Conservation (phyloP, 2,888 invertebrate species). For the Ceramica pisi region DNA sequence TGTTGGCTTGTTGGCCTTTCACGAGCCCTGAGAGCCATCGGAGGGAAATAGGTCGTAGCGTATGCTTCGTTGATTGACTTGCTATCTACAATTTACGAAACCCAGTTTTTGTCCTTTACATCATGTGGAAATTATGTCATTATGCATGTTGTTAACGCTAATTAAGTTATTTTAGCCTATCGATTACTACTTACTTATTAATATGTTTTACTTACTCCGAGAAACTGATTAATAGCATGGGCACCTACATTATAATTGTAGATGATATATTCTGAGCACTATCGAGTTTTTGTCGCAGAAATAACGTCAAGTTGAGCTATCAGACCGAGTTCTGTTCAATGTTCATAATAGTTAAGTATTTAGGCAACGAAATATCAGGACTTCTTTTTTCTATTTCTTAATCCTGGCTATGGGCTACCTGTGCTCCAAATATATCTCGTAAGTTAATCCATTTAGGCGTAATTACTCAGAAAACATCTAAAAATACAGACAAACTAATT, state of each 20-base stretch:
- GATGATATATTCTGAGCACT: background rate
- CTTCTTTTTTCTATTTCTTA: too few species aligned
- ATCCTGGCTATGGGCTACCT: too few species aligned
- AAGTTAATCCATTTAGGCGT: too few species aligned
- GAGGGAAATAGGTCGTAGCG: conserved; percentile 31
- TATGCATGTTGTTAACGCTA: background rate
- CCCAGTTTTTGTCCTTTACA: background rate
- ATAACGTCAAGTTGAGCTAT: background rate
- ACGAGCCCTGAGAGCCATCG: background rate
- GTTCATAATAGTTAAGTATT: background rate
- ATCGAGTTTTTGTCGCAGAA: background rate
- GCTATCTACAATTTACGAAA: conserved; percentile 1
- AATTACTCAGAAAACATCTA: too few species aligned
- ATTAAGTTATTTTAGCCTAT: background rate
- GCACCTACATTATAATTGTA: background rate
- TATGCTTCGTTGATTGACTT: conserved; percentile 19
- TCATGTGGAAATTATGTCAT: background rate
- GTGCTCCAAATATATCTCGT: too few species aligned
- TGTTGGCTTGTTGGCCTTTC: conserved; percentile 23
- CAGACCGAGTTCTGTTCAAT: too few species aligned
- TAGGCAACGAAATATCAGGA: too few species aligned
- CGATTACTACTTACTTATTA: too few species aligned
- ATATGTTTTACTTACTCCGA: background rate
- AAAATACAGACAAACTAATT: too few species aligned
- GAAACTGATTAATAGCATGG: background rate